Percentiles rank a stretch among this genome's conserved stretches.
Evolutionary conservation across 2,797 vertebrate species (phyloP).

Genomic region (Enteromius paludinosus): DNA sequence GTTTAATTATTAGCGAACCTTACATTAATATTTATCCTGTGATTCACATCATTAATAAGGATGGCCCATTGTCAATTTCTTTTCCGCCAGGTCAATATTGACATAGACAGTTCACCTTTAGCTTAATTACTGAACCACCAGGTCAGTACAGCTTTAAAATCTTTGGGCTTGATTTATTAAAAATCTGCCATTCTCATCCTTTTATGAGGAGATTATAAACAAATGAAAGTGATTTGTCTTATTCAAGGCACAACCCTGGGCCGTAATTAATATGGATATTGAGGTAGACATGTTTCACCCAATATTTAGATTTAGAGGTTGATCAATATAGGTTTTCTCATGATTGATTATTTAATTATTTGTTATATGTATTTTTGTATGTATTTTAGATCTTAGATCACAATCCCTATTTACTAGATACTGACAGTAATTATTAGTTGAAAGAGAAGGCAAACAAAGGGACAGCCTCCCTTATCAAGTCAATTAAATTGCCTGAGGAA

Average conservation of each 20-base stretch:
- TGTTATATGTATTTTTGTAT: too few species aligned
- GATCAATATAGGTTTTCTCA: neutral
- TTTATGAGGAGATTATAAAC: slow-evolving; percentile 9
- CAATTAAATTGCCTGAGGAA: neutral
- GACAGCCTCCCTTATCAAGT: neutral
- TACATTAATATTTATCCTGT: neutral
- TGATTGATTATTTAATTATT: neutral
- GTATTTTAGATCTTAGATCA: neutral
- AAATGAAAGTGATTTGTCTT: neutral
- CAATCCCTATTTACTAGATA: neutral
- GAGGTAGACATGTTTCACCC: neutral
- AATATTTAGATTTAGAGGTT: neutral
- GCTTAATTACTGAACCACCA: neutral
- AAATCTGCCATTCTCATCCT: slow-evolving; percentile 1
- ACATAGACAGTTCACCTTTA: neutral
- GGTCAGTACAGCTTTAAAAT: neutral
- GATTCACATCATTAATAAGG: slow-evolving; percentile 2
- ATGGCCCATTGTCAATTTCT: neutral
- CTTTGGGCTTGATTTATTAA: neutral
- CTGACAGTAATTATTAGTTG: neutral
- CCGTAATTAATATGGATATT: neutral
- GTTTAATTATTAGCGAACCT: slow-evolving; percentile 9
- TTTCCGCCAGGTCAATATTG: neutral
- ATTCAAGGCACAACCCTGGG: neutral
- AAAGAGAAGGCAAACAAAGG: neutral